These are phyloP conservation scores for Erethizon dorsatum DNA, from an alignment of 2,797 vertebrate species.

Conservation along the genomic window DNA sequence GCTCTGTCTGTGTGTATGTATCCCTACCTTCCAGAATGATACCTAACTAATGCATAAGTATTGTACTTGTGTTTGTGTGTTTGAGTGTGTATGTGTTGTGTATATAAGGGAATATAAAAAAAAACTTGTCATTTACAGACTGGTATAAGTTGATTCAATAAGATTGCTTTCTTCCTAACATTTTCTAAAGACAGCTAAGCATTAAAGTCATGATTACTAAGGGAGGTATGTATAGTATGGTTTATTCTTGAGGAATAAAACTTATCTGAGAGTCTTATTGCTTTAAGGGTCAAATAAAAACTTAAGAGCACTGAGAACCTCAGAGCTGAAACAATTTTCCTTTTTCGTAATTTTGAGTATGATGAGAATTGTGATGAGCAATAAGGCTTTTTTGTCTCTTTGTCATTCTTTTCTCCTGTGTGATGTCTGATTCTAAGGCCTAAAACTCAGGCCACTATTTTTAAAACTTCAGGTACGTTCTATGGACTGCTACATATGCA, in stretches of 20 bases:
- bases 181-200: background rate
- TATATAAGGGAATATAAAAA: background rate
- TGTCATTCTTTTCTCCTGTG: background rate
- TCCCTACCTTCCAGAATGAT: background rate
- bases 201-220: background rate
- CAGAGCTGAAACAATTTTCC: background rate
- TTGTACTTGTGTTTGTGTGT: background rate
- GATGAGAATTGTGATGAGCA: background rate
- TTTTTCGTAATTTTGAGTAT: background rate
- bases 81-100: background rate
- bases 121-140: background rate
- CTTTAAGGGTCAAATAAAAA: background rate
- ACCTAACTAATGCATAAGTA: background rate
- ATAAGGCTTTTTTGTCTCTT: background rate
- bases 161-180: constrained; percentile 32
- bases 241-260: background rate
- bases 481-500: background rate
- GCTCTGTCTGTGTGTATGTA: background rate
- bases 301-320: background rate
- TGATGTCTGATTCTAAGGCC: background rate
- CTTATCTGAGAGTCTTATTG: background rate
- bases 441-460: constrained; percentile 36
- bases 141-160: background rate
- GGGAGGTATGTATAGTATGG: background rate
- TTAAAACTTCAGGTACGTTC: background rate